Conservation (phyloP, 2,797 vertebrate genomes). For the Scolopax bukidnonensis region DNA sequence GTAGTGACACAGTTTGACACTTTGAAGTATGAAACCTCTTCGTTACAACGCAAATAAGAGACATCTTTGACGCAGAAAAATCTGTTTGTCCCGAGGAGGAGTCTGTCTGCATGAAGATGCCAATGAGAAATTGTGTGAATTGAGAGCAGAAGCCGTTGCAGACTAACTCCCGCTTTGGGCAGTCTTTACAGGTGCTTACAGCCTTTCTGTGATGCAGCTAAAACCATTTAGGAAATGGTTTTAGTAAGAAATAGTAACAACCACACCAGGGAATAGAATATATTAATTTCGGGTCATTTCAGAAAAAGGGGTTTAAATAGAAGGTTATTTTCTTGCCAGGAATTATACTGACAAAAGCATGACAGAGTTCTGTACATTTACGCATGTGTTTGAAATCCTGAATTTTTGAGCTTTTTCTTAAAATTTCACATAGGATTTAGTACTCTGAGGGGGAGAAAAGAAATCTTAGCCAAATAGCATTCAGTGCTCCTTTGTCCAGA, state of each 20-base stretch:
- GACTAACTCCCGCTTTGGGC: background rate
- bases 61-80: background rate
- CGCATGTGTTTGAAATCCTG: background rate
- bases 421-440: background rate
- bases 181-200: background rate
- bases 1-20: background rate
- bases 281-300: background rate
- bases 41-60: background rate
- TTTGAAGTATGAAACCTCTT: slow-evolving; percentile 13
- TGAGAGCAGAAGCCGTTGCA: background rate
- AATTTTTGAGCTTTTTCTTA: background rate
- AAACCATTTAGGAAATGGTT: background rate
- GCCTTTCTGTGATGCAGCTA: background rate
- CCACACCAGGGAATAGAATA: background rate
- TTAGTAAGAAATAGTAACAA: background rate
- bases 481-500: background rate
- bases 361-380: background rate
- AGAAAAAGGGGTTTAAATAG: background rate
- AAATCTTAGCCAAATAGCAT: background rate
- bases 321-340: background rate
- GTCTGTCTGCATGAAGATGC: background rate
- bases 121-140: background rate
- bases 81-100: slow-evolving; percentile 15
- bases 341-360: background rate
- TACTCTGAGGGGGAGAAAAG: background rate